These are phyloP conservation scores for Alosa alosa DNA, from an alignment of 2,113 vertebrate genomes.

Conservation along the genomic window DNA sequence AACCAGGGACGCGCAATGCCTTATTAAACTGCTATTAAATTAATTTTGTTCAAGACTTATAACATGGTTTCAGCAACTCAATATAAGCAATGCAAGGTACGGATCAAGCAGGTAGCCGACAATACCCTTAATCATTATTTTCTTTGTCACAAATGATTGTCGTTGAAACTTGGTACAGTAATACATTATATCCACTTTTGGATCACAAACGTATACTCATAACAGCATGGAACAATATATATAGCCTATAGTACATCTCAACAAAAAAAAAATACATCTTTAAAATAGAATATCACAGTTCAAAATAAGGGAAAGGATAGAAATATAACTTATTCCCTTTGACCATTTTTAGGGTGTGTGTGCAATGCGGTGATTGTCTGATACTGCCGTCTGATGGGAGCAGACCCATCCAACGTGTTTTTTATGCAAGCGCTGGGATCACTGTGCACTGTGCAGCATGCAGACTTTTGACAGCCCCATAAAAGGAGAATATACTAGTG, in stretches of 20 bases:
- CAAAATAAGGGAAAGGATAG: slow-evolving; percentile 10
- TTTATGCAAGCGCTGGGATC: not conserved
- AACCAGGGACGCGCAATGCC: not conserved
- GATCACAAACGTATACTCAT: not conserved
- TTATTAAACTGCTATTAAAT: not conserved
- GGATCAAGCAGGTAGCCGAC: not conserved
- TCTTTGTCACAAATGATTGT: slow-evolving; percentile 18
- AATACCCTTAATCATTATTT: not conserved
- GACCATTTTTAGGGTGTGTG: not conserved
- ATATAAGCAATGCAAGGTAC: not conserved
- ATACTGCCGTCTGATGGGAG: not conserved
- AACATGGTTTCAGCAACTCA: not conserved
- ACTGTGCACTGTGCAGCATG: not conserved
- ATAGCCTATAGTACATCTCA: slow-evolving; percentile 8
- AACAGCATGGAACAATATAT: slow-evolving; percentile 16
- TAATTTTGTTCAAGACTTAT: not conserved
- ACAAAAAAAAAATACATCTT: not conserved
- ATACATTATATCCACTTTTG: slow-evolving; percentile 11
- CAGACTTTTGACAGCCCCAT: slow-evolving; percentile 11
- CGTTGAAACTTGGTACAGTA: slow-evolving; percentile 1
- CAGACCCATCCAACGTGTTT: not conserved
- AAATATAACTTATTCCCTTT: slow-evolving; percentile 13
- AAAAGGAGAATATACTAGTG: slow-evolving; percentile 3
- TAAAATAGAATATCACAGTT: slow-evolving; percentile 12
- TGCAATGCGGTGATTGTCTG: slow-evolving; percentile 17